Evolutionary conservation across 2,888 invertebrate genomes (phyloP), one percentile per base, ranked within the genome.

Genomic region (Drosophila anomalata): DNA sequence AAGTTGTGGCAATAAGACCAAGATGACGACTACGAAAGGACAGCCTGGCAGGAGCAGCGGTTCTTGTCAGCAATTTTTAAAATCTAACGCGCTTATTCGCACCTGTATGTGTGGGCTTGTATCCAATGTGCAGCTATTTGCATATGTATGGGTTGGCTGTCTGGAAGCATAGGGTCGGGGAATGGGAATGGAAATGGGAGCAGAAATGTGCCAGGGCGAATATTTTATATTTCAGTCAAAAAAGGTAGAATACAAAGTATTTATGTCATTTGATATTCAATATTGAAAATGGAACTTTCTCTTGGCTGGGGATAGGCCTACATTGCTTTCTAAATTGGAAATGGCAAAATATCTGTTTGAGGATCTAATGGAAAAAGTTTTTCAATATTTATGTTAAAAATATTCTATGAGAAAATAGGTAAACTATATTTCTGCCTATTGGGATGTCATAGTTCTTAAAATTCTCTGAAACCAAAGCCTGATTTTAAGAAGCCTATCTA

Each of bases 31-130:
- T 26, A 52, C 33, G 54, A 33, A 44, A 26, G 26, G 55, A 31
- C 53, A 7, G 51, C 61, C 48, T 11, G 24, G 29, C 22, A 41
- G 20, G 52, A 58, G 46, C 53, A 51, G 22, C 24, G 9, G 2
- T 54, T 26, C 50, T 60, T 73, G 68, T 54, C 86, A 75, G 66
- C 75, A 69, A 75, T 74, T 79, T 85, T 78, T 68, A 52, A 82
- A 80, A 78, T 78, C 75, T 71, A 78, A 78, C 75, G 70, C 73
- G 70, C 73, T 87, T 80, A 88, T 84, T 88, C 77, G 65, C 75
- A 87, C 81, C 78, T 86, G 47, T 47, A 17, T 75, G 85, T 79
- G 86, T 79, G 75, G 17, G 53, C 36, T 6, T 26, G 8, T 17
- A 22, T 7, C 17, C 9, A 20, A 7, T 26, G 36, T 2, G 12